Percentiles rank a stretch among this genome's conserved stretches.
Evolutionary conservation across 30 jellyfish, hydroid and myxozoan genomes (phyloP).

Genomic region (Phacellophora camtschatica): DNA sequence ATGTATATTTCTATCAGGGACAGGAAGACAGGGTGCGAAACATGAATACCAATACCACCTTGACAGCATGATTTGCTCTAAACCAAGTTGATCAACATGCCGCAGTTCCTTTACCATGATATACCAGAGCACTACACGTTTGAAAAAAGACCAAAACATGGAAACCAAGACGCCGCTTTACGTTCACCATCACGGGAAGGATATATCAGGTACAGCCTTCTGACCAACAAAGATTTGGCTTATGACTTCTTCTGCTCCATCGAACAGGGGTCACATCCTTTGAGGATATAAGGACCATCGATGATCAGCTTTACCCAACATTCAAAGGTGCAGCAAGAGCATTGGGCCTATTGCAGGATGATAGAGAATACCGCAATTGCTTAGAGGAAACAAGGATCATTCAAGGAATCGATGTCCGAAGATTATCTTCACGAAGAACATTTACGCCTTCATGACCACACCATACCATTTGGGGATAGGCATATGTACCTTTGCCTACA

Average conservation of each 20-base stretch:
- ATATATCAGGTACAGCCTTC: slow-evolving; percentile 26
- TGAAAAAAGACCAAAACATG: slow-evolving; percentile 17
- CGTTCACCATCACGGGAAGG: background rate
- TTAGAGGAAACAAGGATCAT: background rate
- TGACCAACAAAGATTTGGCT: slow-evolving; percentile 7
- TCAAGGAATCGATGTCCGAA: slow-evolving; percentile 8
- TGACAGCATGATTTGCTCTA: slow-evolving; percentile 53
- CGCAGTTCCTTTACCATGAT: slow-evolving; percentile 37
- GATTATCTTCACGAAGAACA: background rate
- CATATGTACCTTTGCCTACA: slow-evolving; percentile 4
- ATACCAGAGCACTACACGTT: slow-evolving; percentile 62
- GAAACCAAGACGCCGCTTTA: slow-evolving; percentile 12
- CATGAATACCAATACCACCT: background rate
- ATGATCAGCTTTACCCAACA: slow-evolving; percentile 35
- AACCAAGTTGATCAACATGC: slow-evolving; percentile 44
- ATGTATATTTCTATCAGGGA: slow-evolving; percentile 42
- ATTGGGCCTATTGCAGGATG: slow-evolving; percentile 31
- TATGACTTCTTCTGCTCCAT: slow-evolving; percentile 18
- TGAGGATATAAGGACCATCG: slow-evolving; percentile 51
- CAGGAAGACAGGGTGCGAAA: slow-evolving; percentile 42
- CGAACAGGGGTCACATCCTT: slow-evolving; percentile 71
- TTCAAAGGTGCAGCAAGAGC: slow-evolving; percentile 77
- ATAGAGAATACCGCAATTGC: slow-evolving; percentile 6
- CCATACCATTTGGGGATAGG: background rate
- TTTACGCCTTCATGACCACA: background rate